Conservation (phyloP, 1,140 invertebrate species). For the Chionoecetes opilio region DNA sequence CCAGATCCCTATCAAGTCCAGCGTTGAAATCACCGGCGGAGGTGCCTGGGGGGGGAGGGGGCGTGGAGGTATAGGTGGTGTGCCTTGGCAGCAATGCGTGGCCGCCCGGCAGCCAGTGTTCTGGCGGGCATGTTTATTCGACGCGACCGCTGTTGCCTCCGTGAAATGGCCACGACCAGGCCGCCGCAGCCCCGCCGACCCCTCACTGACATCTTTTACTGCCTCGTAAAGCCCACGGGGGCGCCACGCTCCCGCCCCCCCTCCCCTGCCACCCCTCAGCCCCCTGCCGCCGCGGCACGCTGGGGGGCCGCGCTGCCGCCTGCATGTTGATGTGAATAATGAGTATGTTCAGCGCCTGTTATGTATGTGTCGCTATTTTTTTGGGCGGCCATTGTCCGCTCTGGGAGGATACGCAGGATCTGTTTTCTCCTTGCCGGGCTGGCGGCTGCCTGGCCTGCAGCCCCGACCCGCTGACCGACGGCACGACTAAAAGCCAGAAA, state of each 20-base stretch:
- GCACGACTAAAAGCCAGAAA: neutral
- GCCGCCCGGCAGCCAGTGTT: constrained; percentile 23
- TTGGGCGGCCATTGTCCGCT: neutral
- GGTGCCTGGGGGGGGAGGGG: neutral
- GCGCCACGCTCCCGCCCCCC: constrained; percentile 56
- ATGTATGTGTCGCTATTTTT: constrained; percentile 32
- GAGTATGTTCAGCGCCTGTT: constrained; percentile 27
- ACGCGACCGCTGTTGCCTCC: constrained; percentile 57
- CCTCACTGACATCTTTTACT: constrained; percentile 74
- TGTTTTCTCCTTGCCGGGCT: neutral
- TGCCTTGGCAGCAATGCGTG: neutral
- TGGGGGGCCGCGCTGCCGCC: neutral
- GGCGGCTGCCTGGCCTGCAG: neutral
- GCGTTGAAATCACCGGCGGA: constrained; percentile 57
- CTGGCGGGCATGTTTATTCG: constrained; percentile 66
- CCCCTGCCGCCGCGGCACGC: neutral
- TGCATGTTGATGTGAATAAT: constrained; percentile 30
- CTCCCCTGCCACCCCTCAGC: constrained; percentile 6
- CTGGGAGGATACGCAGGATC: neutral
- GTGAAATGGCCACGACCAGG: constrained; percentile 68
- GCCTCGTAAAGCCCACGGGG: constrained; percentile 74
- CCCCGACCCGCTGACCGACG: neutral
- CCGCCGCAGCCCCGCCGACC: constrained; percentile 6
- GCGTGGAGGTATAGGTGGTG: neutral
- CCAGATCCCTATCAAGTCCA: constrained; percentile 53